A percentile compares a stretch with the other conserved stretches of the same genome.
Conservation (phyloP, 2,113 vertebrate genomes). For the Engystomops pustulosus region DNA sequence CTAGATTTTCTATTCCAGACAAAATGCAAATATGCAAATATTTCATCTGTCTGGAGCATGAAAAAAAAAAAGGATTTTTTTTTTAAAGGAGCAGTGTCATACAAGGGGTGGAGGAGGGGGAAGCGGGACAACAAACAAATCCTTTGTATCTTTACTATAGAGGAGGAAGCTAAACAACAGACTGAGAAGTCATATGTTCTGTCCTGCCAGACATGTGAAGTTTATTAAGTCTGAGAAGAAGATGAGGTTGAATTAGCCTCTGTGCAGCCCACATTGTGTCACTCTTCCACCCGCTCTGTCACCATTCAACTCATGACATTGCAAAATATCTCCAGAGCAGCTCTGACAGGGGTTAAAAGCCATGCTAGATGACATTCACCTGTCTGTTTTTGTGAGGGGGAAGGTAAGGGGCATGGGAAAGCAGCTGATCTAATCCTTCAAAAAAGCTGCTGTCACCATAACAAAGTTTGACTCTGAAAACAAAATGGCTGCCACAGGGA, state of each 20-base stretch:
- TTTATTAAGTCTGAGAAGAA: conserved; percentile 19
- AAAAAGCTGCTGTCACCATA: not conserved
- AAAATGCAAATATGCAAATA: conserved; percentile 50
- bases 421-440: not conserved
- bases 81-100: not conserved
- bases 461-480: not conserved
- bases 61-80: not conserved
- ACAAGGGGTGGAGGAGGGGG: not conserved
- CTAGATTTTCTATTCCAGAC: conserved; percentile 49
- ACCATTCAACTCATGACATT: not conserved
- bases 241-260: conserved; percentile 22
- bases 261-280: not conserved
- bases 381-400: not conserved
- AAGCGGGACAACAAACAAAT: conserved; percentile 25
- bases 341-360: not conserved
- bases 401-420: not conserved
- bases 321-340: not conserved
- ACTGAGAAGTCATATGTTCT: not conserved
- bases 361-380: not conserved
- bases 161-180: not conserved
- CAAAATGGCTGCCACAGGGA: not conserved
- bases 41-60: not conserved
- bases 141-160: not conserved
- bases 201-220: conserved; percentile 1
- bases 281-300: not conserved